Evolutionary conservation across 2,888 invertebrate species (phyloP).

Genomic region (Thysanoteuthis rhombus): DNA sequence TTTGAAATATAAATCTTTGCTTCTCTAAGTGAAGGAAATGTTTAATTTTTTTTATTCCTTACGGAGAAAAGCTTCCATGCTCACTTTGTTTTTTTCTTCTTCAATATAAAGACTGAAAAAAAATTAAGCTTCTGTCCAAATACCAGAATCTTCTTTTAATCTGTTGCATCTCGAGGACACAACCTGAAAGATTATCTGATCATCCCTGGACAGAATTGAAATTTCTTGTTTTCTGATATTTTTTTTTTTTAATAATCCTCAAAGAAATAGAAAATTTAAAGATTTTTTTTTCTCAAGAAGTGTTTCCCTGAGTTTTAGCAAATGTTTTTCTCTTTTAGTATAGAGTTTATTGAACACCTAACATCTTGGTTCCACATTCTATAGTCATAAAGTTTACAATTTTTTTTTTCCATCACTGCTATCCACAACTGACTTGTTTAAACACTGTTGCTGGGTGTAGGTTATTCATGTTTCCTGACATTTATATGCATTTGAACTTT

Average conservation of each 20-base stretch:
- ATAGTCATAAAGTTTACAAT: too few relatives aligned
- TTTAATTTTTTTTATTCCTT: background rate
- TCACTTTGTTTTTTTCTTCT: background rate
- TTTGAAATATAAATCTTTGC: background rate
- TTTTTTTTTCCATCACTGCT: too few relatives aligned
- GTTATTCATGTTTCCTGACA: too few relatives aligned
- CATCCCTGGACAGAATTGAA: background rate
- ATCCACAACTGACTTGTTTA: too few relatives aligned
- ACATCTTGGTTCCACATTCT: too few relatives aligned
- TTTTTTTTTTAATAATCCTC: background rate
- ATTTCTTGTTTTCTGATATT: background rate
- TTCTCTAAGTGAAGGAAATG: background rate
- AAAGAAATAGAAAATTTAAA: background rate
- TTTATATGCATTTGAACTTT: too few relatives aligned
- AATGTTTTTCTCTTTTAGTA: background rate
- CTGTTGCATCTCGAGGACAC: background rate
- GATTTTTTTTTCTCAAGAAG: background rate
- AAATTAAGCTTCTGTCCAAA: background rate
- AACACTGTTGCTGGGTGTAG: too few relatives aligned
- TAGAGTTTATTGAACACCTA: too few relatives aligned
- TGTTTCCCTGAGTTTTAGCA: background rate
- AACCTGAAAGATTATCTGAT: background rate
- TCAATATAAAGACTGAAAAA: background rate
- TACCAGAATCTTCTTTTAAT: background rate
- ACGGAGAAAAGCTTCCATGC: background rate